phyloP scores from a whole-genome alignment of 2,797 vertebrate genomes.

The Neopelma chrysocephalum region DNA sequence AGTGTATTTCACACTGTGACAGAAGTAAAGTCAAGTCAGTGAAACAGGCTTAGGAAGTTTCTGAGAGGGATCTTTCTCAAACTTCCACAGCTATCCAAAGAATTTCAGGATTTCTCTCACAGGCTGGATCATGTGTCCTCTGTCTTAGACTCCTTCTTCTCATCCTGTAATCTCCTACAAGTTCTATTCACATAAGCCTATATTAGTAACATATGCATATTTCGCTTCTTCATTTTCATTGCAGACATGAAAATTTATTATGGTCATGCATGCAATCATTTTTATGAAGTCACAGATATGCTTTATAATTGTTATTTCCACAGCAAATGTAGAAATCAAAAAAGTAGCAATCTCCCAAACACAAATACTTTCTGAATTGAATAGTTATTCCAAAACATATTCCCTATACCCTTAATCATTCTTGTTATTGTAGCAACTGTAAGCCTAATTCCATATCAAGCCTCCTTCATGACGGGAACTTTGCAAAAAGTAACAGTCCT shows the following conservation, averaged over 20 bases:
- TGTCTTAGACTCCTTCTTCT: background rate
- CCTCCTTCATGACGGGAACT: background rate
- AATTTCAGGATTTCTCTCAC: background rate
- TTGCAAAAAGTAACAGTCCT: background rate
- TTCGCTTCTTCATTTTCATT: background rate
- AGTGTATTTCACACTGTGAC: background rate
- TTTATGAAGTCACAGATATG: background rate
- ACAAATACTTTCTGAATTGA: background rate
- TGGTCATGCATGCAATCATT: background rate
- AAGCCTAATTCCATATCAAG: background rate
- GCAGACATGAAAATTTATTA: background rate
- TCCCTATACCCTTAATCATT: background rate
- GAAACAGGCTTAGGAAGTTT: background rate
- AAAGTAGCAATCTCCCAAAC: background rate
- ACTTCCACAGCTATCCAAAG: background rate
- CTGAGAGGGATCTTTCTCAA: background rate
- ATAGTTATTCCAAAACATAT: background rate
- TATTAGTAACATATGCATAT: background rate
- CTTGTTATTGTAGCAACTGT: background rate
- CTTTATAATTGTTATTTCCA: background rate
- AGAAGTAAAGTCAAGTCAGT: background rate
- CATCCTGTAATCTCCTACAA: background rate
- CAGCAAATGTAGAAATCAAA: background rate
- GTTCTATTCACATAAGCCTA: background rate
- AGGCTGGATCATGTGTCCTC: background rate